Percentiles rank a stretch among this genome's conserved stretches.
These are phyloP conservation scores for Chiloscyllium plagiosum DNA, from an alignment of 2,113 vertebrate genomes.

Conservation along the genomic window DNA sequence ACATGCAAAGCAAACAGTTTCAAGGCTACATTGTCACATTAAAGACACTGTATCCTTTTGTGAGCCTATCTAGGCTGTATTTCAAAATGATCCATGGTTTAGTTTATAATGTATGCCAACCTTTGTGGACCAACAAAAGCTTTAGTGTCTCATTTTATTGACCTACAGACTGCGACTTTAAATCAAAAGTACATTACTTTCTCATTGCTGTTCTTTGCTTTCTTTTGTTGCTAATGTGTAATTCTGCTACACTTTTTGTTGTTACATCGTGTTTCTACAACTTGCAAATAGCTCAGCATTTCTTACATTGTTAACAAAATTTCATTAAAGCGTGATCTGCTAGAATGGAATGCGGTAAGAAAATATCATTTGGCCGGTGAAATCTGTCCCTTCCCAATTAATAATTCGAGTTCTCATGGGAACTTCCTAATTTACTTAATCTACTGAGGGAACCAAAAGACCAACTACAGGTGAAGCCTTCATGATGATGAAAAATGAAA, in stretches of 20 bases:
- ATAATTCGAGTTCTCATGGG: not conserved
- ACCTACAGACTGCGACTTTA: constrained; percentile 28
- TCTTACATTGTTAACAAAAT: not conserved
- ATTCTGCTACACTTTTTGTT: constrained; percentile 4
- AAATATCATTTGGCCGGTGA: not conserved
- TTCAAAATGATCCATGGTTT: constrained; percentile 28
- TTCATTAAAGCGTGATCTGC: not conserved
- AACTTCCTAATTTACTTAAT: not conserved
- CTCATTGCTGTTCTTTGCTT: constrained; percentile 20
- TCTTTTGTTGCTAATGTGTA: not conserved
- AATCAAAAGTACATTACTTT: constrained; percentile 27
- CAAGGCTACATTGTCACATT: constrained; percentile 19
- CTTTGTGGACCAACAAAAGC: constrained; percentile 26
- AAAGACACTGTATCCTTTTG: constrained; percentile 24
- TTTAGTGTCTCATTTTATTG: constrained; percentile 14
- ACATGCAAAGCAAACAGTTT: constrained; percentile 15
- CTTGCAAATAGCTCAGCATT: not conserved
- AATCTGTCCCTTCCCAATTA: not conserved
- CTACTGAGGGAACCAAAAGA: not conserved
- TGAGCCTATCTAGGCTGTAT: constrained; percentile 21
- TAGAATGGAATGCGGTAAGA: not conserved
- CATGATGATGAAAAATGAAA: not conserved
- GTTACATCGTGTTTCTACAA: not conserved
- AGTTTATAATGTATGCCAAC: not conserved
- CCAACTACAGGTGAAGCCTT: not conserved